Conservation (phyloP, 1,140 invertebrate genomes). For the Megathymus violae region DNA sequence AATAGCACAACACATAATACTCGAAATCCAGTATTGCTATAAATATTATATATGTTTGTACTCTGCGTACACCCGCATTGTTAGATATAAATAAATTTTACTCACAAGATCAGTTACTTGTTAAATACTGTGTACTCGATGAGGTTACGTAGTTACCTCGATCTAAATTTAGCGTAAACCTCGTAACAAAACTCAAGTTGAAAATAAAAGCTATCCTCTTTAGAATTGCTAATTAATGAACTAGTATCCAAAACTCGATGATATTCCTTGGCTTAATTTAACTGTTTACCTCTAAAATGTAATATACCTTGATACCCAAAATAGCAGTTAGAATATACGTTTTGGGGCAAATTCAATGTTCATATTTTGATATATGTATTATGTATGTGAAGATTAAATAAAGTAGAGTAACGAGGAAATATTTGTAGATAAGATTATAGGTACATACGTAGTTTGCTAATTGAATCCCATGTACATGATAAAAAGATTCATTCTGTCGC, state of each 20-base stretch:
- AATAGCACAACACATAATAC: background rate
- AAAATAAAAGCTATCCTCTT: background rate
- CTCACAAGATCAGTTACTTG: conserved; percentile 1
- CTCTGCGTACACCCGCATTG: conserved; percentile 3
- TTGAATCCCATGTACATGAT: too few species aligned
- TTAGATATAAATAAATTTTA: background rate
- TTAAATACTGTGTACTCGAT: conserved; percentile 1
- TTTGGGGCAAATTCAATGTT: background rate
- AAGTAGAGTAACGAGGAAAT: background rate
- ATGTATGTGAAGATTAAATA: too few species aligned
- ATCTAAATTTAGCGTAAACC: background rate
- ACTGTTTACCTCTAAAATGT: background rate
- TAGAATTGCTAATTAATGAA: background rate
- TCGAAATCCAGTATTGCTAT: background rate
- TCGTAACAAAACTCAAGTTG: background rate
- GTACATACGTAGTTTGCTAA: too few species aligned
- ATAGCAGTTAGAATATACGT: background rate
- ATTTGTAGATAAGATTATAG: too few species aligned
- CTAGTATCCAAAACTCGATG: too few species aligned
- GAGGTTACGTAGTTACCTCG: background rate
- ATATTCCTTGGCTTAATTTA: too few species aligned
- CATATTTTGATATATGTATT: background rate
- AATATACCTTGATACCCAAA: background rate
- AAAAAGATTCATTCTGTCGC: background rate
- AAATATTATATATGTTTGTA: background rate